These are phyloP conservation scores for Baryphthengus martii DNA, from an alignment of 2,113 vertebrate genomes.

Conservation along the genomic window DNA sequence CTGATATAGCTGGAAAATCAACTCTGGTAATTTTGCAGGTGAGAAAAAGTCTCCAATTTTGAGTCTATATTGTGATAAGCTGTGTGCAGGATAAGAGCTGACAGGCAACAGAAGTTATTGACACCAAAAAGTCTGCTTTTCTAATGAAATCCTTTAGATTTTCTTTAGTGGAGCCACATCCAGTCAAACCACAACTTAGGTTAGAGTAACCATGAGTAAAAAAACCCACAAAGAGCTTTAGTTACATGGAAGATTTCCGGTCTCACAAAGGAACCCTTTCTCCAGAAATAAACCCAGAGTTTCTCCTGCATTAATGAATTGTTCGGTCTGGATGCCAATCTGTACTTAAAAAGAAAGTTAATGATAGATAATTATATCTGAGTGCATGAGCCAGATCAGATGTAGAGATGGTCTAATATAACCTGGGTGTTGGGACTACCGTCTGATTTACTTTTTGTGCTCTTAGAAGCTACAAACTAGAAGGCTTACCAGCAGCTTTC, in stretches of 20 bases:
- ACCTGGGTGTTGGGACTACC: neutral
- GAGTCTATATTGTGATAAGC: neutral
- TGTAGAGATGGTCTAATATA: neutral
- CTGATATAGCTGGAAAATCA: neutral
- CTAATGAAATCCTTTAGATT: neutral
- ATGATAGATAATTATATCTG: constrained; percentile 38
- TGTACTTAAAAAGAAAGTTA: neutral
- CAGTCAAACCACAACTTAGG: neutral
- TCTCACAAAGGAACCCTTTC: neutral
- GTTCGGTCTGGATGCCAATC: constrained; percentile 49
- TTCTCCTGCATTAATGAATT: constrained; percentile 17
- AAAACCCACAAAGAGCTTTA: neutral
- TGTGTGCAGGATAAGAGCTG: neutral
- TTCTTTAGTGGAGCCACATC: neutral
- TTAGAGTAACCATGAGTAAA: neutral
- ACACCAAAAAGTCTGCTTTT: neutral
- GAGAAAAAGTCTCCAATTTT: neutral
- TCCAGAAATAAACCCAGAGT: constrained; percentile 10
- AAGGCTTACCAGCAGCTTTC: neutral
- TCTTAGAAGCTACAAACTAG: neutral
- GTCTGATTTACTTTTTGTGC: neutral
- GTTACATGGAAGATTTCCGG: neutral
- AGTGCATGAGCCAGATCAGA: neutral
- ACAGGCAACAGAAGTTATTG: neutral
- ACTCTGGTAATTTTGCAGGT: neutral